phyloP scores from a whole-genome alignment of 2,113 vertebrate genomes.

The Cynocephalus volans region DNA sequence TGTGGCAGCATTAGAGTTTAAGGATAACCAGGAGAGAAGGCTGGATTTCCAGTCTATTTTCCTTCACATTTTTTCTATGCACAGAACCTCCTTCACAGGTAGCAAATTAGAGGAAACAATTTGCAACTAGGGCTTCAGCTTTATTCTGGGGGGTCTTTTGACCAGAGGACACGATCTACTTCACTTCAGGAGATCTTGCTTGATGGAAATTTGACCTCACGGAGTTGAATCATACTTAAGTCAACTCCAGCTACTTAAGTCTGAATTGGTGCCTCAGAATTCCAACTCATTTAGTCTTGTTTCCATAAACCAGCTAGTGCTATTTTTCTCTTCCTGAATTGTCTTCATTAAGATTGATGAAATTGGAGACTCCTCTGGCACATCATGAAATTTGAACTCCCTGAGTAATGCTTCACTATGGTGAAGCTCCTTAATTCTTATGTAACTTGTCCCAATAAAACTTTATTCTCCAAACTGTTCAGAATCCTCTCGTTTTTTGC shows the following conservation, averaged over 20 bases:
- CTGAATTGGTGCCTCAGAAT: background rate
- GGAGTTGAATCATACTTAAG: background rate
- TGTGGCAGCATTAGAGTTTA: background rate
- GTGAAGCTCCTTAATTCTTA: slow-evolving; percentile 33
- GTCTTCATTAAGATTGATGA: background rate
- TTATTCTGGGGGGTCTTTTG: slow-evolving; percentile 18
- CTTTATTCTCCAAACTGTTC: slow-evolving; percentile 3
- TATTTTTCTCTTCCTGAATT: background rate
- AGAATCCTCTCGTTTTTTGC: background rate
- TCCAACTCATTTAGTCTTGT: background rate
- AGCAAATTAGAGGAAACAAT: background rate
- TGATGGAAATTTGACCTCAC: slow-evolving; percentile 30
- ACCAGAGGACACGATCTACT: background rate
- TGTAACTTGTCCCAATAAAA: background rate
- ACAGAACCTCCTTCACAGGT: background rate
- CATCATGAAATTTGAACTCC: background rate
- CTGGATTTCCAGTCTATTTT: background rate
- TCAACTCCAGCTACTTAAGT: background rate
- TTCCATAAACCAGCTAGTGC: background rate
- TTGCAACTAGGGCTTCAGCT: background rate
- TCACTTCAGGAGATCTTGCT: background rate
- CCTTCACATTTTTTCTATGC: background rate
- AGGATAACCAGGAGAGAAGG: background rate
- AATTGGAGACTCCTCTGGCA: background rate
- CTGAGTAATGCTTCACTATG: background rate